Percentiles rank a stretch among this genome's conserved stretches.
These are phyloP conservation scores for Sesia bembeciformis DNA, from an alignment of 2,888 invertebrate species.

Conservation along the genomic window DNA sequence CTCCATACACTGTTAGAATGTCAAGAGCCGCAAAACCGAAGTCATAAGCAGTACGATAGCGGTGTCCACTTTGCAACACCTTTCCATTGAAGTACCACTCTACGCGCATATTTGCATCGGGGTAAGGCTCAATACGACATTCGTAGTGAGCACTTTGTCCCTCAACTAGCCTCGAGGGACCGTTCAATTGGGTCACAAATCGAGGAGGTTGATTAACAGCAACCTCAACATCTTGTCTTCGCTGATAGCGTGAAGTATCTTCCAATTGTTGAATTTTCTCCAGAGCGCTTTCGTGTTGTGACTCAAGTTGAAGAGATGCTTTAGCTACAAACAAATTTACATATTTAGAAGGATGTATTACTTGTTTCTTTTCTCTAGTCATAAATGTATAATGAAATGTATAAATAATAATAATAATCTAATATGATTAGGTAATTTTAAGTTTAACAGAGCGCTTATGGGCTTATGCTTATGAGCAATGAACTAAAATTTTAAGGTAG, in stretches of 20 bases:
- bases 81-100: conserved; percentile 96
- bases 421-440: neutral
- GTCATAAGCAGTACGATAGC: conserved; percentile 94
- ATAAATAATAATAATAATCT: neutral
- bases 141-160: conserved; percentile 95
- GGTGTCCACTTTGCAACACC: conserved; percentile 89
- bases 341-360: no score
- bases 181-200: conserved; percentile 89
- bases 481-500: no score
- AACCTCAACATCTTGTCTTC: conserved; percentile 87
- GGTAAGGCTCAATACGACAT: conserved; percentile 93
- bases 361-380: no score
- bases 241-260: conserved; percentile 84
- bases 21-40: conserved; percentile 98
- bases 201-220: conserved; percentile 87
- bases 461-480: neutral
- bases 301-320: conserved; percentile 89
- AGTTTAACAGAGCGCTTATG: neutral
- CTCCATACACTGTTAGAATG: conserved; percentile 92
- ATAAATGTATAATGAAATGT: no score
- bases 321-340: conserved; percentile 74
- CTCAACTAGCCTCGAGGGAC: conserved; percentile 88
- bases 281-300: conserved; percentile 91
- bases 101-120: conserved; percentile 89
- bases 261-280: conserved; percentile 91